Percentiles rank a stretch among this genome's conserved stretches.
Evolutionary conservation across 92 coral and sea anemone genomes (phyloP).

Genomic region (Palythoa heliodiscus): DNA sequence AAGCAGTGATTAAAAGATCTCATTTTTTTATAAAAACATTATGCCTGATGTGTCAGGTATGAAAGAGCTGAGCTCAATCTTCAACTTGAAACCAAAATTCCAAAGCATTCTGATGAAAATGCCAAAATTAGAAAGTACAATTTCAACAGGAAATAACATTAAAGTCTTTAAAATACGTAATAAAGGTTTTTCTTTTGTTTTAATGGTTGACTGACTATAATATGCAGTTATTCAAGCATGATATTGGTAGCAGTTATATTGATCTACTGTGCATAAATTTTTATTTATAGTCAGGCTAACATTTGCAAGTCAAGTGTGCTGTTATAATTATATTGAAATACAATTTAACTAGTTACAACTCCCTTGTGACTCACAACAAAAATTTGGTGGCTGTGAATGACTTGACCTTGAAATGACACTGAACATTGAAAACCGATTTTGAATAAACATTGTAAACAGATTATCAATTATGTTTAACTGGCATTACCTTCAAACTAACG

Average conservation of each 20-base stretch:
- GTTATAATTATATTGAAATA: not conserved
- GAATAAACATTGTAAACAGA: not conserved
- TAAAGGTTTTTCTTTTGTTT: not conserved
- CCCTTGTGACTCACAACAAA: not conserved
- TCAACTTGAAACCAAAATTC: not conserved
- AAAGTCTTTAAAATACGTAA: not conserved
- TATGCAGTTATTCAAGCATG: not conserved
- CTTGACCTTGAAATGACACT: not conserved
- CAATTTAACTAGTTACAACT: not conserved
- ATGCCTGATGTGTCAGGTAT: not conserved
- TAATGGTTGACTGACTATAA: conserved; percentile 31
- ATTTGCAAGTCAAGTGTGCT: not conserved
- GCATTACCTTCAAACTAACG: conserved; percentile 79
- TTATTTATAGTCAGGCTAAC: not conserved
- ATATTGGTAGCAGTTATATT: conserved; percentile 11
- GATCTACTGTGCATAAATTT: not conserved
- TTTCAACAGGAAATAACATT: conserved; percentile 36
- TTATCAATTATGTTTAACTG: not conserved
- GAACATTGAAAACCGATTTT: not conserved
- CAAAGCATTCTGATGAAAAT: not conserved
- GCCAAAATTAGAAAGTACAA: not conserved
- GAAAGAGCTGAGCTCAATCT: not conserved
- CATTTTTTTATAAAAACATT: not conserved
- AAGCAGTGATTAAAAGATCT: not conserved
- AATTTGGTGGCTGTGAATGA: not conserved